Base-by-base conservation (phyloP, 2,113 vertebrate genomes). In the Talpa occidentalis region DNA sequence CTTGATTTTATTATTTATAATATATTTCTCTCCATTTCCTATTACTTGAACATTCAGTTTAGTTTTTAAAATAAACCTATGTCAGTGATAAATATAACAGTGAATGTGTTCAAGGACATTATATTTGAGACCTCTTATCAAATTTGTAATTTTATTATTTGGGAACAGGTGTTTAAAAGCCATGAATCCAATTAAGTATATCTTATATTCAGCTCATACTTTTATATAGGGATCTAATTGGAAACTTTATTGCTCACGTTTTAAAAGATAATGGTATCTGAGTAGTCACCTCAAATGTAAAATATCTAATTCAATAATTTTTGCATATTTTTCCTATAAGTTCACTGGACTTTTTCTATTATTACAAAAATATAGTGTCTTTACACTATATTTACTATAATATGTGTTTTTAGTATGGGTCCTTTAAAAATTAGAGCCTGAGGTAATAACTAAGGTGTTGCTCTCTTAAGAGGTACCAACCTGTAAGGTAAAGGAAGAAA, bases 61-160 rank as follows among this genome's bases (percentile, higher is more conserved):
- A 76, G 1, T 30, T 76, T 80, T 54, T 69, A 74, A 94, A 94
- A 72, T 67, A 80, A 69, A 47, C 26, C 1, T 44, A 15, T 69
- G 35, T 37, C 49, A 47, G 1, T 76, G 54, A 62, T 72, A 92
- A 70, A 64, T 52, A 60, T 59, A 42, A 67, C 67, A 87, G 32
- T 88, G 32, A 74, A 59, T 60, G 10, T 74, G 3, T 56, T 93
- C 28, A 88, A 91, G 7, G 32, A 40, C 28, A 73, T 11, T 73
- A 3, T 62, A 49, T 69, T 91, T 91, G 42, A 80, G 32, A 74
- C 2, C 28, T 88, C 15, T 22, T 26, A 80, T 74, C 67, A 80
- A 54, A 37, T 80, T 80, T 88, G 78, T 70, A 77, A 88, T 76
- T 70, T 67, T 16, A 35, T 85, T 56, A 49, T 30, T 88, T 93